A percentile compares a stretch with the other conserved stretches of the same genome.
Evolutionary conservation across 2,113 vertebrate species (phyloP).

Genomic region (Spea multiplicata): DNA sequence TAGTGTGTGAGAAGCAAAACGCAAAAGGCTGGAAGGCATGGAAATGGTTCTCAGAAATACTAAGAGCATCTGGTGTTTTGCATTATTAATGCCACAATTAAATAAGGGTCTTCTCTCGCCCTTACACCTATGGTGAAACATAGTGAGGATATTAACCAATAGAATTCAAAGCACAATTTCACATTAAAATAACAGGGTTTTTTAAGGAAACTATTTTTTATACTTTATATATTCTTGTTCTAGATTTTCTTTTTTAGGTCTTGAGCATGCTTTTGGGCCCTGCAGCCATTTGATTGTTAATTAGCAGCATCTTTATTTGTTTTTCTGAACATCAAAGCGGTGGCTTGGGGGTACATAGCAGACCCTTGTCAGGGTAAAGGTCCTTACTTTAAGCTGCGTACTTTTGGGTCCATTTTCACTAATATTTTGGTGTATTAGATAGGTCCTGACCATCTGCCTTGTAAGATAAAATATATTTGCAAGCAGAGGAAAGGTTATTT

Average conservation of each 20-base stretch:
- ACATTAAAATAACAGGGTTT: not conserved
- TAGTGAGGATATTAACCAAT: not conserved
- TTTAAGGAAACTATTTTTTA: not conserved
- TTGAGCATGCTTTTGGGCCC: not conserved
- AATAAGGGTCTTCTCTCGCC: not conserved
- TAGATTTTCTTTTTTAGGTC: not conserved
- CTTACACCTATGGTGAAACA: conserved; percentile 1
- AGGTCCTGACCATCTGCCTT: conserved; percentile 17
- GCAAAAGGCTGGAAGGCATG: conserved; percentile 31
- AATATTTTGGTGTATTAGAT: not conserved
- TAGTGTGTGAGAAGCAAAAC: conserved; percentile 13
- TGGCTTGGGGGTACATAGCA: conserved; percentile 29
- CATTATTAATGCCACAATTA: conserved; percentile 32
- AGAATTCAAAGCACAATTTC: not conserved
- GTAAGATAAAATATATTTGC: not conserved
- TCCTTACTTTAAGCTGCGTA: not conserved
- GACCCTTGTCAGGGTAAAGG: not conserved
- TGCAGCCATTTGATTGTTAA: not conserved
- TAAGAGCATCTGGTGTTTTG: conserved; percentile 23
- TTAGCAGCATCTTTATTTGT: conserved; percentile 11
- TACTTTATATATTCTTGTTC: not conserved
- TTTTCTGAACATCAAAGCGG: conserved; percentile 19
- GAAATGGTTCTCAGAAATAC: not conserved
- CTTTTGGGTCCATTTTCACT: not conserved
- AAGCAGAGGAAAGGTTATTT: too few species aligned